Evolutionary conservation across 2,797 vertebrate species (phyloP).

Genomic region (Etheostoma perlongum): DNA sequence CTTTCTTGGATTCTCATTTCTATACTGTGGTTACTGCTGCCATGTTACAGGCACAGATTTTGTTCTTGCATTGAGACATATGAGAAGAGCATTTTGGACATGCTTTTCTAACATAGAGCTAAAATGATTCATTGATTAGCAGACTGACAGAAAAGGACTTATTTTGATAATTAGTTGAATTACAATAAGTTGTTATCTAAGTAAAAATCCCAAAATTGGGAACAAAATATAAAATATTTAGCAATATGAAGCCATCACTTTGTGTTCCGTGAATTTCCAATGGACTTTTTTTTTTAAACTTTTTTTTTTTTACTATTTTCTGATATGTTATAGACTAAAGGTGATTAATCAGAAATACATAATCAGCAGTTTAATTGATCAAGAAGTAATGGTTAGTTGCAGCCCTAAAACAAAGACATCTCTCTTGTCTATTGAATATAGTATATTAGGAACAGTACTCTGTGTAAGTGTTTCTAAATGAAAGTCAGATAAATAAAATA

Average conservation of each 20-base stretch:
- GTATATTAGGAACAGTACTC: conserved; percentile 1
- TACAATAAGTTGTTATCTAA: neutral
- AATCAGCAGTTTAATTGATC: neutral
- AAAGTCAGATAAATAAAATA: conserved; percentile 23
- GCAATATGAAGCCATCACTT: neutral
- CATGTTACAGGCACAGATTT: conserved; percentile 8
- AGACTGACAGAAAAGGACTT: neutral
- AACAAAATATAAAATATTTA: conserved; percentile 15
- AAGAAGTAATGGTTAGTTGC: neutral
- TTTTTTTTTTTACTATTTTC: conserved; percentile 10
- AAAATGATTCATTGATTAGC: neutral
- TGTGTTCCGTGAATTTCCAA: neutral
- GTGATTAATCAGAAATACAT: neutral
- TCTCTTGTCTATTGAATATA: conserved; percentile 10
- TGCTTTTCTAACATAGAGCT: conserved; percentile 7
- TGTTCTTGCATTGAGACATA: conserved; percentile 3
- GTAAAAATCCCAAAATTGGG: neutral
- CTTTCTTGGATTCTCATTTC: neutral
- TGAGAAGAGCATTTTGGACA: neutral
- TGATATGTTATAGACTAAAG: conserved; percentile 13
- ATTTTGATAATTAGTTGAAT: neutral
- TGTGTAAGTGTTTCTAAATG: conserved; percentile 11
- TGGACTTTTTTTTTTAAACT: conserved; percentile 7
- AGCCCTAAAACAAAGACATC: neutral
- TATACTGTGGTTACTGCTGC: neutral